These are phyloP conservation scores for Crypturellus undulatus DNA, from an alignment of 2,113 vertebrate species.

Conservation along the genomic window DNA sequence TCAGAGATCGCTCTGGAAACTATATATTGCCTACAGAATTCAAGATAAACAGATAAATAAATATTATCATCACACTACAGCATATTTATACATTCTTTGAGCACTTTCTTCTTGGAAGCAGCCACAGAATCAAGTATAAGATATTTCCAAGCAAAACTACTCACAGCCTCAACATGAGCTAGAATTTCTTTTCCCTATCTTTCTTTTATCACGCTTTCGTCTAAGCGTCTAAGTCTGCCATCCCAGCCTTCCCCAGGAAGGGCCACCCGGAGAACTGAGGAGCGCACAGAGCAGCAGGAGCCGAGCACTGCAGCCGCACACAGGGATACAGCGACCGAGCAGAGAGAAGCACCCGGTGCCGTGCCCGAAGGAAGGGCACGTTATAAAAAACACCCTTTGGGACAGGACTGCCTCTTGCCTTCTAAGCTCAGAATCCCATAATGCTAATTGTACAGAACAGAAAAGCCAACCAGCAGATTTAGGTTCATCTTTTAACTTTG, in stretches of 20 bases:
- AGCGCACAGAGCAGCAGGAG: too few relatives aligned
- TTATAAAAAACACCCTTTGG: background rate
- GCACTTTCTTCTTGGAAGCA: background rate
- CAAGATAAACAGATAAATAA: background rate
- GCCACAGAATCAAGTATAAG: background rate
- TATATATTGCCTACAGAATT: background rate
- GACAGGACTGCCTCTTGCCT: background rate
- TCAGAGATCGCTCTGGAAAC: background rate
- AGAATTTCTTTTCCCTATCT: background rate
- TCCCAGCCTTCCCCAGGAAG: background rate
- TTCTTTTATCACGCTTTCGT: background rate
- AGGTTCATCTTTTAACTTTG: background rate
- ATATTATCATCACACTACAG: background rate
- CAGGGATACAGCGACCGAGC: background rate
- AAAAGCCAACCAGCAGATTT: background rate
- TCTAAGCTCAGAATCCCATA: background rate
- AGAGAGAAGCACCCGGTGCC: background rate
- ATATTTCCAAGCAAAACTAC: background rate
- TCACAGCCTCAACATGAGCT: background rate
- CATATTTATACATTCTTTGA: background rate
- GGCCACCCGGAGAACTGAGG: background rate
- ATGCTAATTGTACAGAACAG: background rate
- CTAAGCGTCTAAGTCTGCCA: background rate
- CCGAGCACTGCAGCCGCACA: too few relatives aligned
- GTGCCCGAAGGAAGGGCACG: too few relatives aligned